Conservation (phyloP, 2,797 vertebrate species). For the Falco naumanni region DNA sequence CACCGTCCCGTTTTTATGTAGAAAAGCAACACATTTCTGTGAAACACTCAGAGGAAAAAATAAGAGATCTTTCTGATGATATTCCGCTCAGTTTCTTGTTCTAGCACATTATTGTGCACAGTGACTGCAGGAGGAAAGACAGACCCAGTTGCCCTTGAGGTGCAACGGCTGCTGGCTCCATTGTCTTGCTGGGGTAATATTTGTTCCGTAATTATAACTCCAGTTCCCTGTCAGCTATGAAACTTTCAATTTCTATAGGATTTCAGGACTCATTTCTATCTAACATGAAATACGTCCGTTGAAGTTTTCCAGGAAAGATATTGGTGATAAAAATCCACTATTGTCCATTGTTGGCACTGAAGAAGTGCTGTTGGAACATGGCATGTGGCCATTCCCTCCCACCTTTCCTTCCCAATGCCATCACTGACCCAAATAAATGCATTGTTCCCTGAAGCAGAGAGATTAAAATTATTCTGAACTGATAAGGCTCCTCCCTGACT, state of each 20-base stretch:
- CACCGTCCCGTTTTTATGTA: background rate
- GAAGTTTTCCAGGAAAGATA: background rate
- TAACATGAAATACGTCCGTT: background rate
- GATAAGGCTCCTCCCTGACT: conserved; percentile 41
- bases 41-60: background rate
- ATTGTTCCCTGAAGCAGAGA: background rate
- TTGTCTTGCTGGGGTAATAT: background rate
- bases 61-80: background rate
- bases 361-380: background rate
- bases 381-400: background rate
- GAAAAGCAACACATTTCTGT: background rate
- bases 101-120: background rate
- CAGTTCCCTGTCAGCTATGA: background rate
- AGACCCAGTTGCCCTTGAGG: background rate
- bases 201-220: background rate
- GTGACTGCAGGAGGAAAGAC: background rate
- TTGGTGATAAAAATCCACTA: background rate
- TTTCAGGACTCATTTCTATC: background rate
- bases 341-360: background rate
- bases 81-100: background rate
- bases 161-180: accelerated
- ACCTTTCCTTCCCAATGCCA: background rate
- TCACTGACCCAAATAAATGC: background rate
- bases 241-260: background rate
- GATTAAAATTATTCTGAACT: background rate